Conservation (phyloP, 2,113 vertebrate species). For the Menura novaehollandiae region DNA sequence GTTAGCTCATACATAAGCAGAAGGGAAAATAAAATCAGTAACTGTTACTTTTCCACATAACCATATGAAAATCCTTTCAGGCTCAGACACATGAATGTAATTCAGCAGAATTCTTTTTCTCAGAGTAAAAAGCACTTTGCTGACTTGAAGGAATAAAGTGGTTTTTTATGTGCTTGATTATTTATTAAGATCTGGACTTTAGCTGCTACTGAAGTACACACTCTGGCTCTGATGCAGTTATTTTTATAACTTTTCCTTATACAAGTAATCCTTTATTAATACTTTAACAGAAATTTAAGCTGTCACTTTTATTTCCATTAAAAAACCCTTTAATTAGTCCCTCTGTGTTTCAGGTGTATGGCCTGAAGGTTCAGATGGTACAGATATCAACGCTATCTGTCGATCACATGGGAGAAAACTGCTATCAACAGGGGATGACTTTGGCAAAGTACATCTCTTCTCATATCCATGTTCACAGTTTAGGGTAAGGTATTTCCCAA, state of each 20-base stretch:
- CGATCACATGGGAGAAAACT: conserved; percentile 83
- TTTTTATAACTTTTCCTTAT: background rate
- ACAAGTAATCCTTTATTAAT: background rate
- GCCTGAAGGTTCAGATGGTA: conserved; percentile 97
- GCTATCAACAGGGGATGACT: conserved; percentile 92
- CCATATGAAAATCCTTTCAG: background rate
- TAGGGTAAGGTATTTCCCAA: conserved; percentile 76
- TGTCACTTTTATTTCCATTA: background rate
- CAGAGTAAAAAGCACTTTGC: background rate
- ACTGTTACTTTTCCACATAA: background rate
- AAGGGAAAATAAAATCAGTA: background rate
- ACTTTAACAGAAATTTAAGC: background rate
- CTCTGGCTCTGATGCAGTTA: background rate
- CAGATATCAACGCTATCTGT: conserved; percentile 92
- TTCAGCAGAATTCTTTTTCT: background rate
- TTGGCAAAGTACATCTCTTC: conserved; percentile 97
- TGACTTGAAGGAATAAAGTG: background rate
- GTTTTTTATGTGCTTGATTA: background rate
- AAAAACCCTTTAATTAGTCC: background rate
- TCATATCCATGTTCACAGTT: conserved; percentile 93
- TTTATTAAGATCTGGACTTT: background rate
- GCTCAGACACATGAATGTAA: background rate
- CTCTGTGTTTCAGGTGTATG: conserved; percentile 83
- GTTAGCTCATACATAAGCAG: background rate
- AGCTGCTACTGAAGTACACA: background rate